Evolutionary conservation across 2,888 invertebrate genomes (phyloP).

Genomic region (Drepana falcataria): DNA sequence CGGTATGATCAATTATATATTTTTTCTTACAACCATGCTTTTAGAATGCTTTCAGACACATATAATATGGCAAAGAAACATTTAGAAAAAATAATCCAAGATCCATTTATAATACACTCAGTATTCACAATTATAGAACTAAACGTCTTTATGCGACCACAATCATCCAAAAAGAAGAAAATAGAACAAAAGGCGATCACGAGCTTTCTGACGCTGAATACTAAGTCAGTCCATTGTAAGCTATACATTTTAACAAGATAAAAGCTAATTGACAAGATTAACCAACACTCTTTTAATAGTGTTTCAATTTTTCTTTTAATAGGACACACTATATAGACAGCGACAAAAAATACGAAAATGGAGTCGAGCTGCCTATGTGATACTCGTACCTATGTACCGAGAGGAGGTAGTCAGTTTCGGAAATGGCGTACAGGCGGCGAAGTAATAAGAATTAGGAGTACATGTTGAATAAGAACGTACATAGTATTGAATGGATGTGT

Average conservation of each 20-base stretch:
- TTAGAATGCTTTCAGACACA: slow-evolving; percentile 32
- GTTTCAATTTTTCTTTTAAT: neutral
- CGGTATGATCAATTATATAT: slow-evolving; percentile 2
- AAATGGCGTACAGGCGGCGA: slow-evolving; percentile 43
- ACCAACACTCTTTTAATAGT: neutral
- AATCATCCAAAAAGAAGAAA: slow-evolving; percentile 61
- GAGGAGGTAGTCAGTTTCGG: slow-evolving; percentile 37
- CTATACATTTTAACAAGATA: too few relatives aligned
- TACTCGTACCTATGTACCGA: slow-evolving; percentile 30
- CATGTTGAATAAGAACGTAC: slow-evolving; percentile 25
- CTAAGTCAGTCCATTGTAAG: slow-evolving; percentile 16
- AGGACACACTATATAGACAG: slow-evolving; percentile 24
- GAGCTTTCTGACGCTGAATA: slow-evolving; percentile 40
- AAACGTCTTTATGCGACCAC: slow-evolving; percentile 56
- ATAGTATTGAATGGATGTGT: slow-evolving; percentile 31
- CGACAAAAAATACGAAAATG: slow-evolving; percentile 39
- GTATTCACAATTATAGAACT: slow-evolving; percentile 55
- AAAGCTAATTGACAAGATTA: too few relatives aligned
- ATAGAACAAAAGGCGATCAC: slow-evolving; percentile 54
- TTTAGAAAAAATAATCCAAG: slow-evolving; percentile 6
- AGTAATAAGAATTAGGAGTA: slow-evolving; percentile 31
- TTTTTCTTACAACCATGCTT: slow-evolving; percentile 47
- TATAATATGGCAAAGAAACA: slow-evolving; percentile 53
- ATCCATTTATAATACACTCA: slow-evolving; percentile 52
- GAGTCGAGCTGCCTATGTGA: slow-evolving; percentile 41